These are phyloP conservation scores for Squalus acanthias DNA, from an alignment of 2,797 vertebrate genomes.

Conservation along the genomic window DNA sequence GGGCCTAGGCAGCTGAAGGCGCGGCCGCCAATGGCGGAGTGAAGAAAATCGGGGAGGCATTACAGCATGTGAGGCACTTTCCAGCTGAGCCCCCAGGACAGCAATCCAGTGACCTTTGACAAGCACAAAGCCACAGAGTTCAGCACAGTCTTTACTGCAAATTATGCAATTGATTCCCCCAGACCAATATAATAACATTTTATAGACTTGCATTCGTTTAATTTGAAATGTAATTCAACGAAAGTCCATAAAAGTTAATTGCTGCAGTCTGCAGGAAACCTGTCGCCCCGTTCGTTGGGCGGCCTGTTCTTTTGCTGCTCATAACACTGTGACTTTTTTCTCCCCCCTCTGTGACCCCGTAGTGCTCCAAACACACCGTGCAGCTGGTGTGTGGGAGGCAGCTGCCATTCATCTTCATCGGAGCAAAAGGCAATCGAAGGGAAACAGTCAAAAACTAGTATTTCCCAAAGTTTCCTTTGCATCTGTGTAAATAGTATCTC, in stretches of 20 bases:
- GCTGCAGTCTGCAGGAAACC: neutral
- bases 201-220: neutral
- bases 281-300: neutral
- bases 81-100: neutral
- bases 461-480: neutral
- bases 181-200: neutral
- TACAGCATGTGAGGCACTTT: neutral
- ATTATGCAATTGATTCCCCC: neutral
- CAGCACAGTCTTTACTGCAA: neutral
- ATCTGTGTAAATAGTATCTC: neutral
- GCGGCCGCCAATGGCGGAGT: neutral
- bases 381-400: neutral
- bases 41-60: neutral
- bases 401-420: neutral
- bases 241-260: neutral
- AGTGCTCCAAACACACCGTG: neutral
- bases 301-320: neutral
- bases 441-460: neutral
- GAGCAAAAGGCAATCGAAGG: neutral
- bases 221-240: neutral
- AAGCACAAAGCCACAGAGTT: neutral
- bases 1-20: neutral
- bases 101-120: neutral
- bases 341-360: neutral
- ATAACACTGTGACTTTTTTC: neutral